A percentile compares a stretch with the other conserved stretches of the same genome.
phyloP scores from a whole-genome alignment of 2,888 invertebrate species.

The Rotaria magnacalcarata region DNA sequence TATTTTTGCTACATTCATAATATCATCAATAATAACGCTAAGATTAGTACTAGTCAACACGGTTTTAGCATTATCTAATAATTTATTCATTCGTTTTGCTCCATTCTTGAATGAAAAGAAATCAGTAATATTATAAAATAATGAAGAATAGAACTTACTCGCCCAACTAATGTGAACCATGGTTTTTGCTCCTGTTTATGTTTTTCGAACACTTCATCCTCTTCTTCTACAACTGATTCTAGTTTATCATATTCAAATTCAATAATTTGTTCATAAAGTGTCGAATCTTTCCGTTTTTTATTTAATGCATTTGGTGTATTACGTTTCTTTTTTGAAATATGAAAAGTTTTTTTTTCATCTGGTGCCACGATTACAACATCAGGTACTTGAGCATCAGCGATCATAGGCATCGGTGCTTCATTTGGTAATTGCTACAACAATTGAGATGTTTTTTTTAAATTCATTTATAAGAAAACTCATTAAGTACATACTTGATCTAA shows the following conservation, averaged over 20 bases:
- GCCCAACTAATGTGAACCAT: neutral
- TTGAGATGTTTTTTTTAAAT: neutral
- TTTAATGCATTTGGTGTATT: conserved; percentile 10
- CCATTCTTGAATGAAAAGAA: neutral
- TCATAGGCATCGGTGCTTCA: neutral
- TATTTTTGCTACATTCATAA: neutral
- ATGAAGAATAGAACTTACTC: neutral
- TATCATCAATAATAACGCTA: neutral
- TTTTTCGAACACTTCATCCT: neutral
- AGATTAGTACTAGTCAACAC: neutral
- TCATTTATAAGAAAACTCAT: neutral
- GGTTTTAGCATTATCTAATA: conserved; percentile 5
- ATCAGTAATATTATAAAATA: too few relatives aligned
- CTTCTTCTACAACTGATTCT: neutral
- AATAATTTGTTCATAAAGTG: neutral
- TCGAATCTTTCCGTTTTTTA: neutral
- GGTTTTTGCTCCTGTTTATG: neutral
- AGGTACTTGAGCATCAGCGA: neutral
- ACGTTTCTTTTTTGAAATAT: neutral
- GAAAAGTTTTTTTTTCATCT: neutral
- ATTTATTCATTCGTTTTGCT: neutral
- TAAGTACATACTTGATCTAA: neutral
- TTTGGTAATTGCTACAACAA: neutral
- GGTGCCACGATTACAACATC: neutral
- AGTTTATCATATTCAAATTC: neutral